These are phyloP conservation scores for Athene cunicularia DNA, from an alignment of 2,113 vertebrate genomes.

Conservation along the genomic window DNA sequence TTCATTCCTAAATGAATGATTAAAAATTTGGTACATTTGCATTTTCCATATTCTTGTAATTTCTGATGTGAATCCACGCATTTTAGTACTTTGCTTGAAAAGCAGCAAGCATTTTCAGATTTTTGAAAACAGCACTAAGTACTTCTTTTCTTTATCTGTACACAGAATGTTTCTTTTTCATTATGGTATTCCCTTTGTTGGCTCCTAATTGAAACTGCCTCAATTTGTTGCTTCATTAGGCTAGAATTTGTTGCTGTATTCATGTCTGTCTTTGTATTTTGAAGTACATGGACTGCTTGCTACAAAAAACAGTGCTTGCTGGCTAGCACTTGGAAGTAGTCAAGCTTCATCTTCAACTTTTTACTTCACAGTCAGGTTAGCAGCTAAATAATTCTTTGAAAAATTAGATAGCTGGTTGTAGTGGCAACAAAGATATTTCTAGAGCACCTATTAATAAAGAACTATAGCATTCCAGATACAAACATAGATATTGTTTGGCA, in stretches of 20 bases:
- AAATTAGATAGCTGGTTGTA: background rate
- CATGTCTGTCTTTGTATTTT: background rate
- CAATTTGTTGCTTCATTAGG: constrained; percentile 39
- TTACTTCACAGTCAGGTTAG: background rate
- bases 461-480: background rate
- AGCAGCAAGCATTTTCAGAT: background rate
- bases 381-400: background rate
- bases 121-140: background rate
- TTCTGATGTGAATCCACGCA: background rate
- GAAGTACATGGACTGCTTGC: background rate
- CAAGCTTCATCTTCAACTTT: constrained; percentile 14
- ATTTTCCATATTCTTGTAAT: background rate
- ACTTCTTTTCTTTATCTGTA: background rate
- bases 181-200: background rate
- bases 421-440: constrained; percentile 10
- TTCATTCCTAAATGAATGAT: background rate
- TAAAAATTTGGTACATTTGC: background rate
- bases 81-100: background rate
- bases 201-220: background rate
- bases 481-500: background rate
- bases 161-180: background rate
- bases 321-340: background rate
- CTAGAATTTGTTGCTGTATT: constrained; percentile 32
- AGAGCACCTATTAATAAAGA: background rate
- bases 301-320: background rate